Conservation (phyloP, 2,113 vertebrate species). For the Pseudonaja textilis region DNA sequence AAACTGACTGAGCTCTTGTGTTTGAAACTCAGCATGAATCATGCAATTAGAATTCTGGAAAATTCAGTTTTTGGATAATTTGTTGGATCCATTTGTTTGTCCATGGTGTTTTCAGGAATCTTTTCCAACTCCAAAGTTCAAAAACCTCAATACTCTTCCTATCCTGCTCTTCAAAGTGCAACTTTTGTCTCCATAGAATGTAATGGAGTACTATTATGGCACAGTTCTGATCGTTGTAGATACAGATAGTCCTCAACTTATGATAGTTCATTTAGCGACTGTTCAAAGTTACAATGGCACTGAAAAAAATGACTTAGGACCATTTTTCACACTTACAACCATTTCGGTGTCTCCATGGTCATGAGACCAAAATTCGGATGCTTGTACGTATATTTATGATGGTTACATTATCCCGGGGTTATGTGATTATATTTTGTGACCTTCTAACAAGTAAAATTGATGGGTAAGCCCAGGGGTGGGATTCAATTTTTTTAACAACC, state of each 20-base stretch:
- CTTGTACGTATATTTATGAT: neutral
- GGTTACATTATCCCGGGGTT: neutral
- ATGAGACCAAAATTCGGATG: neutral
- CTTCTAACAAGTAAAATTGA: neutral
- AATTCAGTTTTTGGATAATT: neutral
- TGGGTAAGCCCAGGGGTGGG: neutral
- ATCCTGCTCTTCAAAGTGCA: neutral
- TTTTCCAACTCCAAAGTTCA: neutral
- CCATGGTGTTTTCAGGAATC: neutral
- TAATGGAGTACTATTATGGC: neutral
- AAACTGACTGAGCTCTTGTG: neutral
- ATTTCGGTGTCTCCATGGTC: neutral
- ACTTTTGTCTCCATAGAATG: neutral
- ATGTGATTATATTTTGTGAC: neutral
- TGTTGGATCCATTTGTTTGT: neutral
- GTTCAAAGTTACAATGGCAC: no score
- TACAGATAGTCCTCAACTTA: neutral
- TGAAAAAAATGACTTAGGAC: neutral
- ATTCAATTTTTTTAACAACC: no score
- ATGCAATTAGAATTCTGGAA: neutral
- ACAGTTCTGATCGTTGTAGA: neutral
- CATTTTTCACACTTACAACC: neutral
- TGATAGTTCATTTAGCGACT: neutral
- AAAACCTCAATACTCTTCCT: neutral
- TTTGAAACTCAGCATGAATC: neutral